Percentiles rank a stretch among this genome's conserved stretches.
phyloP scores from a whole-genome alignment of 2,113 vertebrate species.

The Ovis canadensis region DNA sequence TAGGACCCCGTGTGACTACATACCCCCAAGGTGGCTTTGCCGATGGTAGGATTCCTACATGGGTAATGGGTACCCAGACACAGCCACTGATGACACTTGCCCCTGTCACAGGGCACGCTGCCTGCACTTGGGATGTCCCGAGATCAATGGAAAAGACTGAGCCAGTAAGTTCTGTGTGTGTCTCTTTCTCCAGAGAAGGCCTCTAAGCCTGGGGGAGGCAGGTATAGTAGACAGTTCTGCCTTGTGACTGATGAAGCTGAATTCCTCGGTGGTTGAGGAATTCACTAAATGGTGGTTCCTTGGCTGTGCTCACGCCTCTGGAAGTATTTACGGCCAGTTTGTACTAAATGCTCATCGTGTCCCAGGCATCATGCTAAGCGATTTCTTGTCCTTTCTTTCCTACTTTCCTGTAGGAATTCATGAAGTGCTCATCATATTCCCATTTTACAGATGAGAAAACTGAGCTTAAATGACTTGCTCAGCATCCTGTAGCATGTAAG shows the following conservation, averaged over 20 bases:
- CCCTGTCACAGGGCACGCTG: not conserved
- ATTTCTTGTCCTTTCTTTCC: not conserved
- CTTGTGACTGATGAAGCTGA: not conserved
- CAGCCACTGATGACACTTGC: not conserved
- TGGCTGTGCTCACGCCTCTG: not conserved
- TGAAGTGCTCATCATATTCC: not conserved
- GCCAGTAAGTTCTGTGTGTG: not conserved
- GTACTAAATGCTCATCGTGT: not conserved
- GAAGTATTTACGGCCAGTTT: not conserved
- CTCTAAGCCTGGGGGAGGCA: not conserved
- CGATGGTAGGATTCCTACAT: not conserved
- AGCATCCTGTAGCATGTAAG: not conserved
- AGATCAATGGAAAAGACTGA: not conserved
- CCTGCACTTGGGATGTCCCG: not conserved
- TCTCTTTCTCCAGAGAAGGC: not conserved
- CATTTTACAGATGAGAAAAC: conserved; percentile 5
- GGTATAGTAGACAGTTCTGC: not conserved
- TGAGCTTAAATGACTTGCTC: not conserved
- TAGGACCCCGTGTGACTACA: not conserved
- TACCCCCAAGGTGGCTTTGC: not conserved
- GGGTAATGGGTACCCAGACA: not conserved
- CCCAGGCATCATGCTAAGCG: not conserved
- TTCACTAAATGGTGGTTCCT: not conserved
- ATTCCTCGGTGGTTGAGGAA: not conserved
- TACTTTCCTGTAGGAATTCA: not conserved